Conservation (phyloP, 2,113 vertebrate species). For the Seriola aureovittata region DNA sequence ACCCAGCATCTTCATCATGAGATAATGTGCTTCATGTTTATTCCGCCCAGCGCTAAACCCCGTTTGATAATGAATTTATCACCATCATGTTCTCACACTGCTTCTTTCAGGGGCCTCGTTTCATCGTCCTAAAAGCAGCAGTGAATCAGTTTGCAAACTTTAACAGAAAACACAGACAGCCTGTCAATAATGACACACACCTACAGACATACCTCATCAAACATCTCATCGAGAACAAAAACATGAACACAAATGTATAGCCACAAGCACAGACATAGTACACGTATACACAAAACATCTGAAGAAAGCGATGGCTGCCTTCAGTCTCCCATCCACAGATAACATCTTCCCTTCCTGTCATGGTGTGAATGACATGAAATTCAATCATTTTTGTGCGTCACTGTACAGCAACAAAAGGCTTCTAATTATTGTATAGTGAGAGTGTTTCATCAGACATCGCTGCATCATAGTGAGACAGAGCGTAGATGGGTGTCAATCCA, state of each 20-base stretch:
- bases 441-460: constrained; percentile 29
- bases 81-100: constrained; percentile 46
- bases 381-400: constrained; percentile 3
- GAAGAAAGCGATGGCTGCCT: background rate
- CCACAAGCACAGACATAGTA: background rate
- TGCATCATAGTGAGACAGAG: constrained; percentile 22
- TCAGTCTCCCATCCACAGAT: background rate
- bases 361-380: constrained; percentile 21
- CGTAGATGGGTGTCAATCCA: constrained; percentile 62
- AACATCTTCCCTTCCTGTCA: constrained; percentile 7
- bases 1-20: constrained; percentile 66
- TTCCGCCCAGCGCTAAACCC: constrained; percentile 64
- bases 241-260: background rate
- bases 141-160: constrained; percentile 25
- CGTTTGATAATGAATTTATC: constrained; percentile 74
- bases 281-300: background rate
- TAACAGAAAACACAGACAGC: constrained; percentile 8
- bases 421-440: constrained; percentile 43
- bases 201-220: background rate
- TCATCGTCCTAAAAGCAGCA: constrained; percentile 50
- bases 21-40: constrained; percentile 73
- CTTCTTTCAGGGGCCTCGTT: constrained; percentile 48
- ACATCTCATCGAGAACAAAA: background rate
- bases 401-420: constrained; percentile 3
- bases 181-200: constrained; percentile 22